Percentiles rank a stretch among this genome's conserved stretches.
phyloP scores from a whole-genome alignment of 2,113 vertebrate species.

The Natator depressus region DNA sequence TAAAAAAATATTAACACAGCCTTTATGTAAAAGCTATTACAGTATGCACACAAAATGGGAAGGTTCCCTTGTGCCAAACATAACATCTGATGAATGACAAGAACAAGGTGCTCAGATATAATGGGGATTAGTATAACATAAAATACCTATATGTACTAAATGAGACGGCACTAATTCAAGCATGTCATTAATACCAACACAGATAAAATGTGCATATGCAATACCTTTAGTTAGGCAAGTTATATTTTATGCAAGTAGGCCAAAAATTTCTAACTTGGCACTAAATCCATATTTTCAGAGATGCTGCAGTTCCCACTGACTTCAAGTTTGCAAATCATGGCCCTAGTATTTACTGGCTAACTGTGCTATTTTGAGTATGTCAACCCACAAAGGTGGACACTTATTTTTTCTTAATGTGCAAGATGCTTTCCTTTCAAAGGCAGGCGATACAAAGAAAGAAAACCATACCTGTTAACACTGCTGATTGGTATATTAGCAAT shows the following conservation, averaged over 20 bases:
- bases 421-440: not conserved
- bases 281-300: not conserved
- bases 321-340: not conserved
- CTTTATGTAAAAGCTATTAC: not conserved
- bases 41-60: not conserved
- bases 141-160: not conserved
- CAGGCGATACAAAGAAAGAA: not conserved
- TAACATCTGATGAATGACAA: not conserved
- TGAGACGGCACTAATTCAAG: not conserved
- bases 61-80: not conserved
- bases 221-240: not conserved
- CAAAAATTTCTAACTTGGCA: not conserved
- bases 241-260: not conserved
- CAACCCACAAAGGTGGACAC: not conserved
- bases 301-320: not conserved
- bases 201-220: not conserved
- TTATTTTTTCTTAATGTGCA: not conserved
- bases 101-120: not conserved
- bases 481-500: conserved; percentile 81
- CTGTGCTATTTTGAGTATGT: not conserved
- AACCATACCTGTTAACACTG: conserved; percentile 85
- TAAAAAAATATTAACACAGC: not conserved
- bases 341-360: not conserved
- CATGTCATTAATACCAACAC: not conserved
- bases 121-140: not conserved